These are phyloP conservation scores for Drosophila suboccidentalis DNA, from an alignment of 2,888 invertebrate species.

Conservation along the genomic window DNA sequence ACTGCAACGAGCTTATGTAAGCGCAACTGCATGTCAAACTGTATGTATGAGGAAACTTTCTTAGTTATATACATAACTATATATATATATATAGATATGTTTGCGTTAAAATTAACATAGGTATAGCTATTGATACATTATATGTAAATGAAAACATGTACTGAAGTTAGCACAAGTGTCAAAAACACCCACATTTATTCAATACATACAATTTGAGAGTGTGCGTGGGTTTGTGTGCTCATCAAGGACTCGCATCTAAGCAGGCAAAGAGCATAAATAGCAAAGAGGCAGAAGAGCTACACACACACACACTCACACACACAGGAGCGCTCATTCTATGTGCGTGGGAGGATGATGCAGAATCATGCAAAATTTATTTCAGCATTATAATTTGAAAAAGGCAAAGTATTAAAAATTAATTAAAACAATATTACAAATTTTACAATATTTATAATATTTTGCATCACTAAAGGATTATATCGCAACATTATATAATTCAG, in stretches of 20 bases:
- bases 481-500: conserved; percentile 53
- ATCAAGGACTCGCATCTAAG: conserved; percentile 28
- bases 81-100: not conserved
- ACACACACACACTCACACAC: not conserved
- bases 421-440: too few species aligned
- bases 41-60: conserved; percentile 5
- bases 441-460: not conserved
- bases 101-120: not conserved
- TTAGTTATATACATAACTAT: not conserved
- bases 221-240: not conserved
- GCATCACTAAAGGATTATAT: conserved; percentile 36
- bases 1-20: conserved; percentile 66
- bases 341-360: not conserved
- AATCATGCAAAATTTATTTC: not conserved
- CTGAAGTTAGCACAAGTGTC: conserved; percentile 7
- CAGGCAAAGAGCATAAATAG: conserved; percentile 31
- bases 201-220: conserved; percentile 14
- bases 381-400: not conserved
- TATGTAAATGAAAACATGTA: not conserved
- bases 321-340: not conserved
- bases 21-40: conserved; percentile 37
- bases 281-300: conserved; percentile 9
- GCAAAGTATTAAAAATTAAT: not conserved
- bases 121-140: not conserved
- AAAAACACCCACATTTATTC: conserved; percentile 26